phyloP scores from a whole-genome alignment of 1,140 invertebrate species.

The Andricus grossulariae region DNA sequence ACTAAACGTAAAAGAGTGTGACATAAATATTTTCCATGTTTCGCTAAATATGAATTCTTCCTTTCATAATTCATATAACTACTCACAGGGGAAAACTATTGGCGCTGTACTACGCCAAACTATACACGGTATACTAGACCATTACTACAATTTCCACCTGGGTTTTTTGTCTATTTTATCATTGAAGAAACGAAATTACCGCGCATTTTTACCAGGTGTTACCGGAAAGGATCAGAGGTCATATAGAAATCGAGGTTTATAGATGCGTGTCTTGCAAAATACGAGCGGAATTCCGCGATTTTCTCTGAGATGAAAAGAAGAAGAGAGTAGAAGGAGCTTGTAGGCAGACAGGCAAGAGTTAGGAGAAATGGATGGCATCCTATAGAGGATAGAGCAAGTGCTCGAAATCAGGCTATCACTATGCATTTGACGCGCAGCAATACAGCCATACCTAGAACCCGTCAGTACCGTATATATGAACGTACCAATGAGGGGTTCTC shows the following conservation, averaged over 20 bases:
- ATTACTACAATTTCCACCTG: no score
- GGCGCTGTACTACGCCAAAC: no score
- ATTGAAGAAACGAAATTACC: background rate
- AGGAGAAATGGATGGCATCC: background rate
- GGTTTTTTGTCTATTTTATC: no score
- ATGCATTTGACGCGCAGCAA: constrained; percentile 1
- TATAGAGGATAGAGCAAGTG: background rate
- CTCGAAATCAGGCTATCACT: constrained; percentile 16
- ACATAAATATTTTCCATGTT: no score
- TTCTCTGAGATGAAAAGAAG: background rate
- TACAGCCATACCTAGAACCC: background rate
- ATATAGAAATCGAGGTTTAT: constrained; percentile 8
- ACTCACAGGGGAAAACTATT: no score
- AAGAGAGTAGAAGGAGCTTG: background rate
- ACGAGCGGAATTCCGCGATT: background rate
- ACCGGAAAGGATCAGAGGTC: background rate
- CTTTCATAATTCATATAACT: no score
- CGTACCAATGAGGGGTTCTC: background rate
- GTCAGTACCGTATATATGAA: constrained; percentile 1
- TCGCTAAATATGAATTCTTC: no score
- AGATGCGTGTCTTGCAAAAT: constrained; percentile 3
- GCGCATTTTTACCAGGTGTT: background rate
- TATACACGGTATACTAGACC: no score
- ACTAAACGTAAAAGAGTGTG: no score
- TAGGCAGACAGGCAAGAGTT: background rate